Evolutionary conservation across 2,797 vertebrate species (phyloP).

Genomic region (Spinus pinus): DNA sequence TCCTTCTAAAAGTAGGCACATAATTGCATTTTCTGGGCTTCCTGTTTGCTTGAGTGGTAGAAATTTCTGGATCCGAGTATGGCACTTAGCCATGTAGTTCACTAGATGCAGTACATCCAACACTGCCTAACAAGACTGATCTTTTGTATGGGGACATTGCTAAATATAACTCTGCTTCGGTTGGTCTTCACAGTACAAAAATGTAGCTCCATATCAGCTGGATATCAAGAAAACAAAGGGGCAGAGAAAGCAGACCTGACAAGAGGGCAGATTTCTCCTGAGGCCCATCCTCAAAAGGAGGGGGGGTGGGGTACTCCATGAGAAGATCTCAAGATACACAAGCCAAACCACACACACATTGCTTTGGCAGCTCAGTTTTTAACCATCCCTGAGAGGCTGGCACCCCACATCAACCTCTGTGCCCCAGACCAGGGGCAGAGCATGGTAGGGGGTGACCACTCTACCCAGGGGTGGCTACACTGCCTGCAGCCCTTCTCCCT

Average conservation of each 20-base stretch:
- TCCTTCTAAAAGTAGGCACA: background rate
- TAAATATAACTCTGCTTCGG: background rate
- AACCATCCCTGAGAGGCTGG: background rate
- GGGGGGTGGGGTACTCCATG: background rate
- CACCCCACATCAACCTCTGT: accelerated
- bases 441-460: background rate
- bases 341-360: background rate
- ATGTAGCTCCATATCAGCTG: background rate
- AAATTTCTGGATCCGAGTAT: background rate
- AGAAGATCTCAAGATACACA: background rate
- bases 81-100: background rate
- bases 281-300: background rate
- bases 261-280: background rate
- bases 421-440: background rate
- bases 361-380: background rate
- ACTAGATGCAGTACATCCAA: background rate
- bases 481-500: background rate
- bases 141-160: background rate
- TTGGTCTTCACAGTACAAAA: background rate
- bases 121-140: background rate
- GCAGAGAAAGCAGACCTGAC: background rate
- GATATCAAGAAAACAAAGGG: background rate
- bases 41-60: background rate
- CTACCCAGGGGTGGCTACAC: background rate
- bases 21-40: background rate